These are phyloP conservation scores for Agrochola lychnidis DNA, from an alignment of 2,888 invertebrate species.

Conservation along the genomic window DNA sequence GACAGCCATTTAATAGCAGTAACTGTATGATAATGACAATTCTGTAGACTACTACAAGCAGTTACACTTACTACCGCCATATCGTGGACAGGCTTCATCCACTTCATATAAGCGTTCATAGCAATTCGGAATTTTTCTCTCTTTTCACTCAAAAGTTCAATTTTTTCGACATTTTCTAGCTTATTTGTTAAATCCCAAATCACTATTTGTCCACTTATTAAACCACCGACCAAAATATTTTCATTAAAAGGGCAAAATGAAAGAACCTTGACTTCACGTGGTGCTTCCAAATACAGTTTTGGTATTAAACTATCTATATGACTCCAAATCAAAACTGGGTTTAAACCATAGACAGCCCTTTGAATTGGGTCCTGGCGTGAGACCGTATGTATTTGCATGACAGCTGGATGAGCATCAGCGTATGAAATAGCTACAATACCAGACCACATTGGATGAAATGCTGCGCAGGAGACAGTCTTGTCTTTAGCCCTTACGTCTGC, in stretches of 20 bases:
- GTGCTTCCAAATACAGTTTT: constrained; percentile 92
- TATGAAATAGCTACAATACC: constrained; percentile 93
- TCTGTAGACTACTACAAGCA: constrained; percentile 91
- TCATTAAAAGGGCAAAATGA: constrained; percentile 93
- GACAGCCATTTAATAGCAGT: constrained; percentile 93
- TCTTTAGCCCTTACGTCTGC: constrained; percentile 92
- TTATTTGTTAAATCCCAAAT: constrained; percentile 93
- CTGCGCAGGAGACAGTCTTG: constrained; percentile 92
- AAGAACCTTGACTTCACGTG: constrained; percentile 92
- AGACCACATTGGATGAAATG: constrained; percentile 94
- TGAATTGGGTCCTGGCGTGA: constrained; percentile 87
- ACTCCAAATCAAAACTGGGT: constrained; percentile 94
- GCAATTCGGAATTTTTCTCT: constrained; percentile 92
- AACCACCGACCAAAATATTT: constrained; percentile 93
- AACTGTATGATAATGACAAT: constrained; percentile 91
- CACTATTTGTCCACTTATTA: constrained; percentile 93
- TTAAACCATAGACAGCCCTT: constrained; percentile 91
- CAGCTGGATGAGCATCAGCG: constrained; percentile 89
- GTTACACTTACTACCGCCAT: constrained; percentile 90
- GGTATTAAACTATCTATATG: constrained; percentile 93
- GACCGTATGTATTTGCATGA: constrained; percentile 79
- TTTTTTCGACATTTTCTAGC: constrained; percentile 91
- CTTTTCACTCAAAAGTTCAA: constrained; percentile 91
- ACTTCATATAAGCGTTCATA: constrained; percentile 92
- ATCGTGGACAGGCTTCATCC: constrained; percentile 92